A percentile compares a stretch with the other conserved stretches of the same genome.
Evolutionary conservation across 2,113 vertebrate genomes (phyloP).

Genomic region (Pipa parva): DNA sequence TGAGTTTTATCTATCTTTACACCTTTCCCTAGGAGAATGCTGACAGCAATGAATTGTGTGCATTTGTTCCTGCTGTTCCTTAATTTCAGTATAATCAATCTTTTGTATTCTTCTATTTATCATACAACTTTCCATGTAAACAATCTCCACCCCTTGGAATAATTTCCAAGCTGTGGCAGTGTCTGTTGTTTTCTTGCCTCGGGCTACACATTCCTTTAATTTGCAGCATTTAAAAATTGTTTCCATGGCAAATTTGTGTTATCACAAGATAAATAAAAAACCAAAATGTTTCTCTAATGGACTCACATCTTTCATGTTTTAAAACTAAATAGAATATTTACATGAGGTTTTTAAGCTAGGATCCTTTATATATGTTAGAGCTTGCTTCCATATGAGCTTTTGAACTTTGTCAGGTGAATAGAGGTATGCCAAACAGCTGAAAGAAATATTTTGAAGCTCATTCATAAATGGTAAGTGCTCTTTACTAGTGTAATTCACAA

Average conservation of each 20-base stretch:
- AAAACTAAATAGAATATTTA: no score
- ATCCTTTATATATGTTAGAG: no score
- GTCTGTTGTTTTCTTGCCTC: not conserved
- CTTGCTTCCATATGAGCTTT: constrained; percentile 20
- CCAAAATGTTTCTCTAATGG: not conserved
- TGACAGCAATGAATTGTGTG: no score
- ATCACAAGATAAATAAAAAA: constrained; percentile 4
- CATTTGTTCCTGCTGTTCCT: not conserved
- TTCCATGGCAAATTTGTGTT: constrained; percentile 51
- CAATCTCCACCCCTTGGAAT: constrained; percentile 58
- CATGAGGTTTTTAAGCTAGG: no score
- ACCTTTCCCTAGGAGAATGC: no score
- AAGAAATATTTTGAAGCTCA: constrained; percentile 33
- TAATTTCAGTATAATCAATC: not conserved
- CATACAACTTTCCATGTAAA: constrained; percentile 59
- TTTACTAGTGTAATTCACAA: not conserved
- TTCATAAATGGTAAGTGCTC: constrained; percentile 21
- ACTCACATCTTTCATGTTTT: not conserved
- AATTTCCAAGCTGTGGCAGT: constrained; percentile 43
- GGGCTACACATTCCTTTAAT: constrained; percentile 35
- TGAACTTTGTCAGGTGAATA: constrained; percentile 37
- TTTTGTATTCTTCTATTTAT: constrained; percentile 56
- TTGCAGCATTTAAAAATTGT: constrained; percentile 37
- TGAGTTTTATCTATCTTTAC: no score
- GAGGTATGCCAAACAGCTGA: not conserved